Base-by-base conservation (phyloP, 2,797 vertebrate genomes). In the Astyanax mexicanus region DNA sequence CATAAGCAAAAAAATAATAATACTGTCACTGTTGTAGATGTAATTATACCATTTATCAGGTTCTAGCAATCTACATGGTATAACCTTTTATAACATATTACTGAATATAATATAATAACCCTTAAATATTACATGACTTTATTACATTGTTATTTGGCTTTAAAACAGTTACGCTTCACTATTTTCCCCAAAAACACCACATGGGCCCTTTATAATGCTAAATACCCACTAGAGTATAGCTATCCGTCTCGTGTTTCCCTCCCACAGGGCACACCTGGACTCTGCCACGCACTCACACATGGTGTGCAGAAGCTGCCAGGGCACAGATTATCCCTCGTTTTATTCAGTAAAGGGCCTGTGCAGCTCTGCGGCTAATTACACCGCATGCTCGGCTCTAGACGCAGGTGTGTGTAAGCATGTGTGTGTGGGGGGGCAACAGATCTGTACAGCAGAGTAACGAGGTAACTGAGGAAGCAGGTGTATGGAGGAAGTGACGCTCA, bases 401-500 rank as follows among this genome's bases (percentile, higher is more conserved):
- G 12, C 74, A 74, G 69, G 64, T 67, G 69, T 23, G 3, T 3
- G 4, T 35, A n/a, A n/a, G n/a, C n/a, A n/a, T n/a, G n/a, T n/a
- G n/a, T n/a, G n/a, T n/a, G n/a, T n/a, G n/a, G n/a, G n/a, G n/a
- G 44, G 42, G 68, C 44, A 68, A 27, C 44, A 73, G 55, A 67
- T 64, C 37, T 40, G 19, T 1, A 60, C 1, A 15, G 52, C 64
- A 73, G 21, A 61, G 23, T 64, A 32, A 77, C 13, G 37, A 32
- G 37, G n/a, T n/a, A n/a, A 27, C 44, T 32, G 37, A 47, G 68
- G 64, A 29, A 77, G 21, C 44, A 61, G 65, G 60, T 54, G 37
- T 62, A 23, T 7, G 19, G 13, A 17, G 42, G 27, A 37, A 10
- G 6, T 65, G 1, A 45, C 0, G 35, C 88, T 89, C 82, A 98